These are phyloP conservation scores for Archips xylosteana DNA, from an alignment of 2,888 invertebrate genomes.

Conservation along the genomic window DNA sequence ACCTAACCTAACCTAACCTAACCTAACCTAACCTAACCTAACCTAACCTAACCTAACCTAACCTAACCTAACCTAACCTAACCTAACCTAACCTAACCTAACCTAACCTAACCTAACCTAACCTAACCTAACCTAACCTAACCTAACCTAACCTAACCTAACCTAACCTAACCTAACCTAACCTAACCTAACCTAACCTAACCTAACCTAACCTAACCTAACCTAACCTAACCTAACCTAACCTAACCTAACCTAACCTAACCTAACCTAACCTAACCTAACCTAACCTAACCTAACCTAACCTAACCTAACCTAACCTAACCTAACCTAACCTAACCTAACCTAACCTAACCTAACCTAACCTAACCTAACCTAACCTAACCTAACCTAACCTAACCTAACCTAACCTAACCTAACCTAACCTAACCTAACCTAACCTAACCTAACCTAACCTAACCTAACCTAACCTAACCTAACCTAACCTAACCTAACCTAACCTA, in stretches of 20 bases:
- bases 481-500: constrained; percentile 42
- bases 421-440: constrained; percentile 19
- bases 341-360: constrained; percentile 11
- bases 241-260: constrained; percentile 19
- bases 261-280: constrained; percentile 21
- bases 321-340: constrained; percentile 9
- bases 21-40: constrained; percentile 47
- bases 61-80: constrained; percentile 45
- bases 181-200: constrained; percentile 19
- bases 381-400: constrained; percentile 24
- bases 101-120: constrained; percentile 49
- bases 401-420: constrained; percentile 21
- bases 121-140: constrained; percentile 49
- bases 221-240: constrained; percentile 19
- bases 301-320: constrained; percentile 15
- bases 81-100: constrained; percentile 45
- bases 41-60: constrained; percentile 37
- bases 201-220: constrained; percentile 19
- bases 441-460: constrained; percentile 42
- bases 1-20: constrained; percentile 34
- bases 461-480: constrained; percentile 43
- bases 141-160: constrained; percentile 47
- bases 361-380: neutral
- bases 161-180: constrained; percentile 19
- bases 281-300: constrained; percentile 17